Base-by-base conservation (phyloP, 1,140 invertebrate species). In the Calephelis nemesis region DNA sequence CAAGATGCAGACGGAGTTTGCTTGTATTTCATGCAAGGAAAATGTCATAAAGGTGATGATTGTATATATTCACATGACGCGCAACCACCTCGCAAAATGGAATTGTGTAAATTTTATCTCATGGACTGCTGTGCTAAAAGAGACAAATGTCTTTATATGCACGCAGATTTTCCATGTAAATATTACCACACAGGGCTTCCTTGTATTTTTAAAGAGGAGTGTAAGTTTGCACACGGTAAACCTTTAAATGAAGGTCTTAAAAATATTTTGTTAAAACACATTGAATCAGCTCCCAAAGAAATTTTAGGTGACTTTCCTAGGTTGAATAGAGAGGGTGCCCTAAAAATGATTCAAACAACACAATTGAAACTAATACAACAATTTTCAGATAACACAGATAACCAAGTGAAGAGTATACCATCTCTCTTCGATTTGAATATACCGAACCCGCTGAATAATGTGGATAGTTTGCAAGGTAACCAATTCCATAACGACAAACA, bases 81-180 rank as follows among this genome's bases (percentile, higher is more conserved):
- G 65, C 92, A 95, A 62, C 96, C 95, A 47, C 95, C 95, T 1
- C 94, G 97, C 68, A 98, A 98, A 92, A 94, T 97, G 93, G 98
- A 99, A 87, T 90, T 99, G 0, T 99, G 98, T 89, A 99, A 99
- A 92, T 99, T 98, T 92, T 99, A 99, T 92, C 87, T 99, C 50
- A 98, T 97, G 94, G 97, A 98, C 67, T 97, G 97, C 85, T 99
- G 98, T 92, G 96, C 97, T 8, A 99, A 99, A 93, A 95, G 96
- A 73, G 97, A 98, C 73, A 98, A 98, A 88, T 99, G 98, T 93
- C 93, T 98, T 4, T 99, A 98, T 83, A 97, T 99, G 96, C 98
- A 99, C 93, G 95, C 96, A 76, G 98, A 99, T 86, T 99, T 98
- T 87, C 98, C 98, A 47, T 99, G 98, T 92, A 99, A 99, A 93